Evolutionary conservation across 1,140 invertebrate genomes (phyloP), one percentile per base, ranked within the genome.

Genomic region (Sitodiplosis mosellana): DNA sequence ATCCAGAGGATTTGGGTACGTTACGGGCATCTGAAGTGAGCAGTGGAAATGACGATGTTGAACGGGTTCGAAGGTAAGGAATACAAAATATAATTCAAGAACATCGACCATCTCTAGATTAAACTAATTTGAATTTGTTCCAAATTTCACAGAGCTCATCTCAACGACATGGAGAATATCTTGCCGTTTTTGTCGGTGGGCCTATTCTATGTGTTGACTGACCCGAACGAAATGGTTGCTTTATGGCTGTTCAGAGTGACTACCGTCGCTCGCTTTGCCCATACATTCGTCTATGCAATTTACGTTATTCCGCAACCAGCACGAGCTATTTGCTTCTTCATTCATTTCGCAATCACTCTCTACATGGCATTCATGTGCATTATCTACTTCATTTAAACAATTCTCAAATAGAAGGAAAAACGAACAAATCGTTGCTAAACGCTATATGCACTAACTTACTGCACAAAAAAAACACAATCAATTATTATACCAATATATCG

Each of bases 141-240:
- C 3, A 27, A 27, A 27, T 38, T 5, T n/a, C 36, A 38, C 41
- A 43, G 15, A 43, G 19, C 15, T 19, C 41, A 43, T 17, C 15
- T 18, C 12, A 43, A 85, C 57, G 82, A 85, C 55, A 56, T 84
- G 53, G 82, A 85, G 63, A 85, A 83, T 56, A 81, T 83, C 47
- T 67, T 76, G 0, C 64, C 74, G 2, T 85, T 82, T 55, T 69
- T 79, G 54, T 56, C 80, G 4, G 59, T 77, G 15, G 74, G 68
- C 7, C 69, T 74, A 1, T 53, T 81, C 15, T 84, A 80, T 55
- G 57, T 79, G 15, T 59, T 73, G 0, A 81, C 77, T 0, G 66
- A 66, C 22, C 81, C 81, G 0, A 54, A 59, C 19, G 54, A 61
- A 0, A 52, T 50, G 2, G 47, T 67, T 43, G 78, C 79, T 2